These are phyloP conservation scores for Neopipo cinnamomea DNA, from an alignment of 2,113 vertebrate species.

Conservation along the genomic window DNA sequence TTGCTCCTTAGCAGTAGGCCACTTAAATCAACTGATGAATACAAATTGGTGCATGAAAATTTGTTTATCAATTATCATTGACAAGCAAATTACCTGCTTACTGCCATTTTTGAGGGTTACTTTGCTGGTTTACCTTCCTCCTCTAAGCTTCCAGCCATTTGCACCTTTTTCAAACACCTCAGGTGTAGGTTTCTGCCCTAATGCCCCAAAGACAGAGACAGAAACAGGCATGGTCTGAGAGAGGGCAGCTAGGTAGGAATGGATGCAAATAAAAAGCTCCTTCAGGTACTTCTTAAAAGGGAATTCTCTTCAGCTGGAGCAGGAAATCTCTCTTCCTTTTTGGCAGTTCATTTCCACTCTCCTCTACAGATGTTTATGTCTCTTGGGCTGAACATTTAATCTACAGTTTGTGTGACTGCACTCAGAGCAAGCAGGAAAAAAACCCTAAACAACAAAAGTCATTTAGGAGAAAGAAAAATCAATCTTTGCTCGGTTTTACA, in stretches of 20 bases:
- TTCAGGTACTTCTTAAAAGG: background rate
- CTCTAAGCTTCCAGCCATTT: background rate
- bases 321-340: background rate
- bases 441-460: background rate
- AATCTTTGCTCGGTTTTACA: background rate
- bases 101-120: background rate
- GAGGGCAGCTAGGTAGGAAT: background rate
- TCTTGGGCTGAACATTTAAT: background rate
- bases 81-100: background rate
- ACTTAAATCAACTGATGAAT: background rate
- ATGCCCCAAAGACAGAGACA: background rate
- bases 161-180: background rate
- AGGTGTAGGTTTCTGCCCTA: background rate
- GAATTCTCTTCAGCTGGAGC: background rate
- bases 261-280: background rate
- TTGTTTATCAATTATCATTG: background rate
- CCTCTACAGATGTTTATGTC: background rate
- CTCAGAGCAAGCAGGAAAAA: background rate
- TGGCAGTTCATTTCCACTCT: background rate
- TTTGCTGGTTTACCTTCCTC: background rate
- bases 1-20: background rate
- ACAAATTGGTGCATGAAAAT: background rate
- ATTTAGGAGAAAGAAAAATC: background rate
- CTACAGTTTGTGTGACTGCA: background rate
- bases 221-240: background rate